Conservation (phyloP, 2,113 vertebrate species). For the Microcebus murinus region DNA sequence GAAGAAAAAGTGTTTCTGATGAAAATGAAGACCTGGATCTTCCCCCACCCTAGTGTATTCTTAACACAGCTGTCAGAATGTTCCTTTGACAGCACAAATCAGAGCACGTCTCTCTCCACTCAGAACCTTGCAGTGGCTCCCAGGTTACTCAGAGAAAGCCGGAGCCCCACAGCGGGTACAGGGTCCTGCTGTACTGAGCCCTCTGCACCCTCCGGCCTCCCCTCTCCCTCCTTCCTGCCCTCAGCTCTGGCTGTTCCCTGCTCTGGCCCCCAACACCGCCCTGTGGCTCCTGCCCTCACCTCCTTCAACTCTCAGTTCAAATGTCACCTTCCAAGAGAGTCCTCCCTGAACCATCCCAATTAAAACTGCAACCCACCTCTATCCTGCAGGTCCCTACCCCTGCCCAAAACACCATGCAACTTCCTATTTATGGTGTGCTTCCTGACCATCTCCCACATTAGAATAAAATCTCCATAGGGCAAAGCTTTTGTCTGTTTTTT, state of each 20-base stretch:
- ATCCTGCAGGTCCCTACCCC: neutral
- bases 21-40: neutral
- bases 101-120: neutral
- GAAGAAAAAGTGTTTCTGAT: neutral
- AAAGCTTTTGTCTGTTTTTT: neutral
- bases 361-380: neutral
- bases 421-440: neutral
- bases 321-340: neutral
- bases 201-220: neutral
- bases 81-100: neutral
- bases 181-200: neutral
- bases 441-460: neutral
- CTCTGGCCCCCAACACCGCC: neutral
- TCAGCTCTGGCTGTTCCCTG: neutral
- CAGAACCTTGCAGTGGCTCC: neutral
- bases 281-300: neutral
- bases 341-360: neutral
- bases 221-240: no score
- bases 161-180: neutral
- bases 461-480: neutral
- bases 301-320: neutral
- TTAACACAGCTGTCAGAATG: neutral
- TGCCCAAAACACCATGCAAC: neutral
- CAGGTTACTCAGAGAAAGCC: neutral
- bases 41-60: neutral